A percentile compares a stretch with the other conserved stretches of the same genome.
Evolutionary conservation across 2,888 invertebrate species (phyloP).

Genomic region (Megalurothrips usitatus): DNA sequence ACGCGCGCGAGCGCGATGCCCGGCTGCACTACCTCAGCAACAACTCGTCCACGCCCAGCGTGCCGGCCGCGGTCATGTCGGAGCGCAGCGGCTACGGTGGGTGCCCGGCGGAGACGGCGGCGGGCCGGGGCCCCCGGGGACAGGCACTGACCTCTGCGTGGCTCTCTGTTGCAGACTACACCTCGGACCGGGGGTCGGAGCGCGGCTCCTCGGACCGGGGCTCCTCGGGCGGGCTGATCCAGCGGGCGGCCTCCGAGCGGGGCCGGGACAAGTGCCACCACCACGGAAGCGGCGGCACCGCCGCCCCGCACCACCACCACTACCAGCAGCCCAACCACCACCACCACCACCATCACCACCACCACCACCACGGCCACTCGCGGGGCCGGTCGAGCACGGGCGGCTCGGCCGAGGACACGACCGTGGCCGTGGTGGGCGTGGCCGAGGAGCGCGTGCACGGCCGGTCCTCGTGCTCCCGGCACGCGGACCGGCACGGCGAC

Average conservation of each 20-base stretch:
- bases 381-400: slow-evolving; percentile 42
- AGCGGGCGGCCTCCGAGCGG: slow-evolving; percentile 51
- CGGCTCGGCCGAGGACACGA: slow-evolving; percentile 35
- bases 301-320: slow-evolving; percentile 36
- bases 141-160: not conserved
- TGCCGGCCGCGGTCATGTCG: slow-evolving; percentile 42
- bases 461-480: not conserved
- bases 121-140: not conserved
- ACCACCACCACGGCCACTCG: slow-evolving; percentile 41
- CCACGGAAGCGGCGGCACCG: slow-evolving; percentile 40
- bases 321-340: slow-evolving; percentile 27
- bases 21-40: slow-evolving; percentile 42
- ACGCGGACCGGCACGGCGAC: slow-evolving; percentile 36
- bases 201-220: not conserved
- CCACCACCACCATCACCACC: slow-evolving; percentile 28
- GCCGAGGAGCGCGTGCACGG: not conserved
- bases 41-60: slow-evolving; percentile 46
- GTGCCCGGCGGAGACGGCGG: not conserved
- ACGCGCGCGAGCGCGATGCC: not conserved
- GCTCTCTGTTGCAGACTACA: not conserved
- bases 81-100: slow-evolving; percentile 22
- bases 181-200: slow-evolving; percentile 5
- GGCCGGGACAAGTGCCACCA: slow-evolving; percentile 46
- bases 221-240: slow-evolving; percentile 42
- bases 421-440: slow-evolving; percentile 28